Conservation (phyloP, 2,888 invertebrate species). For the Eupithecia vulgata region DNA sequence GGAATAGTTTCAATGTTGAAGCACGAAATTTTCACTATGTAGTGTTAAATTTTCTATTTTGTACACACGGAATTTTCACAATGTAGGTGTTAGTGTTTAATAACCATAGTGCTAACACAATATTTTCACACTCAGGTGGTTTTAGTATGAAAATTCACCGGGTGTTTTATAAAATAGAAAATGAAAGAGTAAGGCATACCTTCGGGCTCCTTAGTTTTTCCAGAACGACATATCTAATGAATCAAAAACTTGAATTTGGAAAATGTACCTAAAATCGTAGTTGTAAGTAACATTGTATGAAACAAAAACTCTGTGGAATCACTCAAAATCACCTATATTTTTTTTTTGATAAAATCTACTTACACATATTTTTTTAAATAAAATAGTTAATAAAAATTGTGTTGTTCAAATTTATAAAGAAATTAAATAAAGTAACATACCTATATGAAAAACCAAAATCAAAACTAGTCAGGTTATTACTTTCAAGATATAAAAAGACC, state of each 20-base stretch:
- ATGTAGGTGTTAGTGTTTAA: not conserved
- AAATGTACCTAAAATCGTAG: not conserved
- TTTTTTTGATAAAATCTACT: no score
- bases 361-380: no score
- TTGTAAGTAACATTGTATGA: not conserved
- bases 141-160: not conserved
- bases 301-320: not conserved
- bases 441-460: no score
- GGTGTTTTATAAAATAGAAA: not conserved
- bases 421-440: no score
- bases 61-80: not conserved
- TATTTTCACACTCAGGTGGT: not conserved
- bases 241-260: not conserved
- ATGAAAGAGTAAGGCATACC: not conserved
- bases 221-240: not conserved
- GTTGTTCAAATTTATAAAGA: no score
- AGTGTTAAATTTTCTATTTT: not conserved
- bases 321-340: no score
- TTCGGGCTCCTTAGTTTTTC: not conserved
- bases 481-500: not conserved
- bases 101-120: not conserved
- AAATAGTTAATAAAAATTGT: no score
- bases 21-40: not conserved
- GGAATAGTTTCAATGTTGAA: not conserved
- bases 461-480: not conserved